Evolutionary conservation across 1,140 invertebrate genomes (phyloP).

Genomic region (Stegodyphus dumicola): DNA sequence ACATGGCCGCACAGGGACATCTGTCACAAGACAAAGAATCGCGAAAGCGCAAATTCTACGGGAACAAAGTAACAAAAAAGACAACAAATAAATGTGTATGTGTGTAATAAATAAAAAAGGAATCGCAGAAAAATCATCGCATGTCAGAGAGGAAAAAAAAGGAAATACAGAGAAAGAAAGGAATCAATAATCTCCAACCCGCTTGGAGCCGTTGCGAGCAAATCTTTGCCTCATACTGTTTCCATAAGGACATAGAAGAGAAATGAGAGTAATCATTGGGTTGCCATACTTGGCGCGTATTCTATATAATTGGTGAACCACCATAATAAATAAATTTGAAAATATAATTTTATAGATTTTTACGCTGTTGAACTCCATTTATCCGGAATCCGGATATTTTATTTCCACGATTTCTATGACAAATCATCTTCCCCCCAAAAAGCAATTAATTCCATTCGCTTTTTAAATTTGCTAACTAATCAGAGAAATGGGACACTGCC

Average conservation of each 20-base stretch:
- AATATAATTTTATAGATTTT: too few species aligned
- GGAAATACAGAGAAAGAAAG: slow-evolving; percentile 16
- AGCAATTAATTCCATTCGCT: too few species aligned
- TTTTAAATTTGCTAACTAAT: too few species aligned
- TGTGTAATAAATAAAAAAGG: slow-evolving; percentile 27
- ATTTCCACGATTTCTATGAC: too few species aligned
- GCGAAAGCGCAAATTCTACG: slow-evolving; percentile 15
- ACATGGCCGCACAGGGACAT: slow-evolving; percentile 48
- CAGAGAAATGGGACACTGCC: too few species aligned
- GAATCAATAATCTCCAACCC: slow-evolving; percentile 25
- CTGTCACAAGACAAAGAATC: slow-evolving; percentile 21
- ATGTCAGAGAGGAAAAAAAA: slow-evolving; percentile 23
- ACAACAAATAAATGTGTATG: background rate
- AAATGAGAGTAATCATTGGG: slow-evolving; percentile 30
- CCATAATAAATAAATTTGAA: too few species aligned
- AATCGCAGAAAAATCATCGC: slow-evolving; percentile 43
- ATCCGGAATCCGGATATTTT: too few species aligned
- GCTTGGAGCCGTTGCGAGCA: slow-evolving; percentile 1
- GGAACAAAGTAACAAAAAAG: slow-evolving; percentile 5
- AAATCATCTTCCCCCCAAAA: too few species aligned
- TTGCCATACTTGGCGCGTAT: slow-evolving; percentile 20
- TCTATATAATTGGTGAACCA: background rate
- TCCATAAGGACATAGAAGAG: slow-evolving; percentile 8
- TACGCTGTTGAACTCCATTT: too few species aligned
- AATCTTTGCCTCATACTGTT: slow-evolving; percentile 26